Conservation (phyloP, 1,140 invertebrate species). For the Pseudomyrmex pallidus region DNA sequence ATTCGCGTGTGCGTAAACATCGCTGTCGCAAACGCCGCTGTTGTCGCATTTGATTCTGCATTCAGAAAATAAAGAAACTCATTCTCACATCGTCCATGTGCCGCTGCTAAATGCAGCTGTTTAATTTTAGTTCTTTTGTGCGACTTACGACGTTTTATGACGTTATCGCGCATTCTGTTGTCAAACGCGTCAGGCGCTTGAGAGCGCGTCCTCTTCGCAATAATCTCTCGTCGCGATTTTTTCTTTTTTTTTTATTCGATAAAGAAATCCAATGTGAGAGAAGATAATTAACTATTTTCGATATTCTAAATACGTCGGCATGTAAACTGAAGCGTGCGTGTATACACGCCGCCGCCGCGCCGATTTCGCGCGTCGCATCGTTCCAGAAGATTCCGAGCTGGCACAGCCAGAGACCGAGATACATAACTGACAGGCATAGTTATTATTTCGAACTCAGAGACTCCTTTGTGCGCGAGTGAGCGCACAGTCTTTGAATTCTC, state of each 20-base stretch:
- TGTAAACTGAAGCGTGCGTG: not conserved
- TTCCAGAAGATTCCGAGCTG: not conserved
- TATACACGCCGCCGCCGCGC: not conserved
- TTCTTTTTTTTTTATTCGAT: not conserved
- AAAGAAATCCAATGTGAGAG: not conserved
- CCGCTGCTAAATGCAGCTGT: constrained; percentile 3
- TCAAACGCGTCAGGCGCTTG: no score
- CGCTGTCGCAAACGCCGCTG: not conserved
- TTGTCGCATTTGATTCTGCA: constrained; percentile 4
- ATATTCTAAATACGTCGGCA: not conserved
- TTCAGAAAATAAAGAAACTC: constrained; percentile 27
- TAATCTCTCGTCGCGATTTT: no score
- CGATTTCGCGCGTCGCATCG: constrained; percentile 14
- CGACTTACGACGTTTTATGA: no score
- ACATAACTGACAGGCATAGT: constrained; percentile 42
- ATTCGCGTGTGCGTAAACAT: constrained; percentile 22
- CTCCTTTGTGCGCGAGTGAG: constrained; percentile 23
- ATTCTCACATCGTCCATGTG: not conserved
- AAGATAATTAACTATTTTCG: not conserved
- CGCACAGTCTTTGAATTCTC: constrained; percentile 22
- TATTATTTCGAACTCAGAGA: constrained; percentile 45
- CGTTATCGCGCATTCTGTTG: no score
- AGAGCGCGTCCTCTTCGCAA: no score
- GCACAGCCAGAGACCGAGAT: not conserved
- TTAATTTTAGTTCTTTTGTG: constrained; percentile 1